Base-by-base conservation (phyloP, 2,113 vertebrate genomes). In the Phalacrocorax aristotelis region DNA sequence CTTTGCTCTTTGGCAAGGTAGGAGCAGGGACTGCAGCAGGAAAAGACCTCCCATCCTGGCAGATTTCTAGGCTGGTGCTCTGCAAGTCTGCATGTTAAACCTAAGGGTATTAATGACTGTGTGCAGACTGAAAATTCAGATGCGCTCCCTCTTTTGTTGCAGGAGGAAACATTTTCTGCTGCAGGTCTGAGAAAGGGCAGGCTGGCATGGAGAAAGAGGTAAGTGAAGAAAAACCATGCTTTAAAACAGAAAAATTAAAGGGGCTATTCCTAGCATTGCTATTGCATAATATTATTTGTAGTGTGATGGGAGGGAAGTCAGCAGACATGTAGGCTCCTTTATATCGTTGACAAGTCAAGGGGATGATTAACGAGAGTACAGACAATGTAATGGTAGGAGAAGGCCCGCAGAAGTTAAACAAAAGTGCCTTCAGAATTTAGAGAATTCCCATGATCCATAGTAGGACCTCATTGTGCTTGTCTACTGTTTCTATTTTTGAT, bases 361-460 rank as follows among this genome's bases (percentile, higher is more conserved):
- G 94, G 98, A 98, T 98, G 98, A 99, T 98, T 98, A 98, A 98
- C 97, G 97, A 98, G 98, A 94, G 86, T 96, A 97, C 91, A 97
- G 98, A 98, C 98, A 98, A 97, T 89, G 94, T 97, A 78, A 93
- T 83, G 96, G 97, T 93, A 96, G 91, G 97, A 97, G 96, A 92
- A 96, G 97, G 98, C 98, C 98, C 98, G 97, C 96, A 98, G 98
- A 98, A 98, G 98, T 98, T 98, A 98, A 99, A 99, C 99, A 99
- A 99, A 99, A 99, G 98, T 97, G 98, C 98, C 98, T 99, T 99
- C 98, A 99, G 98, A 98, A 98, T 98, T 97, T 90, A 89, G 97
- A 97, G 97, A 98, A 98, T 99, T 99, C 99, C 99, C 99, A 99
- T 98, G 98, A 98, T 99, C 99, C 98, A 93, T 95, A 97, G 98